Evolutionary conservation across 2,797 vertebrate species (phyloP).

Genomic region (Pipistrellus kuhlii): DNA sequence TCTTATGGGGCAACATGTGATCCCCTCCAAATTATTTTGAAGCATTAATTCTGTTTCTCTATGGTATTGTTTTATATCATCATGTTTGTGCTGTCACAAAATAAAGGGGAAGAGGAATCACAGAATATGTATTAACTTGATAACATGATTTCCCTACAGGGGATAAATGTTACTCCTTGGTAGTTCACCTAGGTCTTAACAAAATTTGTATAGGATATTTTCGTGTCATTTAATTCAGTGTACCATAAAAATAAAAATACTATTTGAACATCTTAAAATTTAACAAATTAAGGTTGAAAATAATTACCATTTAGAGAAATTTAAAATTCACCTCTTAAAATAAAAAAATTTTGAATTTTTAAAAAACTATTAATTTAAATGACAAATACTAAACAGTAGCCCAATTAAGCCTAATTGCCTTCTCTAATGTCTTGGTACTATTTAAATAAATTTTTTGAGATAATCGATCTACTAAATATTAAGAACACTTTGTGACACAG

Average conservation of each 20-base stretch:
- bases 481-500: slow-evolving; percentile 25
- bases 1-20: neutral
- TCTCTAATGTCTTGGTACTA: slow-evolving; percentile 32
- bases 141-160: neutral
- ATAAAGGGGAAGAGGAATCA: neutral
- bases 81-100: neutral
- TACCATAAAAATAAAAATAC: slow-evolving; percentile 51
- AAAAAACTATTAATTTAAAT: slow-evolving; percentile 42
- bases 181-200: neutral
- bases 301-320: slow-evolving; percentile 53
- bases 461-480: slow-evolving; percentile 46
- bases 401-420: slow-evolving; percentile 14
- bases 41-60: neutral
- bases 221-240: slow-evolving; percentile 1
- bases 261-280: slow-evolving; percentile 57
- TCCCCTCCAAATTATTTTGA: neutral
- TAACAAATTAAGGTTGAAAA: slow-evolving; percentile 55
- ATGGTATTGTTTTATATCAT: neutral
- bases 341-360: neutral
- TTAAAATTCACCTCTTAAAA: slow-evolving; percentile 56
- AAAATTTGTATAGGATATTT: slow-evolving; percentile 48
- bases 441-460: slow-evolving; percentile 42
- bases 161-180: neutral
- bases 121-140: neutral
- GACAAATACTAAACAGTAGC: slow-evolving; percentile 19